phyloP scores from a whole-genome alignment of 2,888 invertebrate genomes.

The Onchidella celtica region DNA sequence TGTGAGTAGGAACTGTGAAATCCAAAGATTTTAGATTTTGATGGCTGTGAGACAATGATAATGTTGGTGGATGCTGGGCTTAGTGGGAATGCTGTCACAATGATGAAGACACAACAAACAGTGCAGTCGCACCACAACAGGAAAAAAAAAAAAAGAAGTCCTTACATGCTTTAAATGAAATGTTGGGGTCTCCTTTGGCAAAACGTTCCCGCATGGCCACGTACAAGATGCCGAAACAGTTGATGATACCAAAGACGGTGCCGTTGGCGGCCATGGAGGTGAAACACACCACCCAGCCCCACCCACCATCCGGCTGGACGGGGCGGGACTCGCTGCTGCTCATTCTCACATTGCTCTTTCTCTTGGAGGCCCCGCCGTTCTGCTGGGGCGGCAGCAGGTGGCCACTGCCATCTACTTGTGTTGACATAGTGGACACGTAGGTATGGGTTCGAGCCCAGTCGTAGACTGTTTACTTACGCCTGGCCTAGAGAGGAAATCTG shows the following conservation, averaged over 20 bases:
- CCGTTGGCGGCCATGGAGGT: conserved; percentile 94
- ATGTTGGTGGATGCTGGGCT: too few species aligned
- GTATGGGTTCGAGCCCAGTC: too few species aligned
- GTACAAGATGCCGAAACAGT: conserved; percentile 92
- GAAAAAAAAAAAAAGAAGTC: too few species aligned
- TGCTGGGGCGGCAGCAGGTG: not conserved
- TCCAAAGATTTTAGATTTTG: too few species aligned
- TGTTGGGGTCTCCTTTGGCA: conserved; percentile 84
- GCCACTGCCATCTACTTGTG: not conserved
- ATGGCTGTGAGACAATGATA: too few species aligned
- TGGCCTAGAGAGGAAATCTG: too few species aligned
- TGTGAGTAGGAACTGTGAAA: too few species aligned
- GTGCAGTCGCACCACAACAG: too few species aligned
- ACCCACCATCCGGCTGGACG: conserved; percentile 85
- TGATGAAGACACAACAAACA: too few species aligned
- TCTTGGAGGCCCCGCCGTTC: not conserved
- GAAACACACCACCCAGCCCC: conserved; percentile 90
- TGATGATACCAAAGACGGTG: conserved; percentile 93
- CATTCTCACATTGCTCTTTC: not conserved
- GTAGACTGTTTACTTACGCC: too few species aligned
- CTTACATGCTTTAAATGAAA: conserved; percentile 90
- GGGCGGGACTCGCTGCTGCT: not conserved
- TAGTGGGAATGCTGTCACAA: too few species aligned
- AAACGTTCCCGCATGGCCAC: conserved; percentile 84
- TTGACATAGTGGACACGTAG: too few species aligned